These are phyloP conservation scores for Nibea albiflora DNA, from an alignment of 2,113 vertebrate genomes.

Conservation along the genomic window DNA sequence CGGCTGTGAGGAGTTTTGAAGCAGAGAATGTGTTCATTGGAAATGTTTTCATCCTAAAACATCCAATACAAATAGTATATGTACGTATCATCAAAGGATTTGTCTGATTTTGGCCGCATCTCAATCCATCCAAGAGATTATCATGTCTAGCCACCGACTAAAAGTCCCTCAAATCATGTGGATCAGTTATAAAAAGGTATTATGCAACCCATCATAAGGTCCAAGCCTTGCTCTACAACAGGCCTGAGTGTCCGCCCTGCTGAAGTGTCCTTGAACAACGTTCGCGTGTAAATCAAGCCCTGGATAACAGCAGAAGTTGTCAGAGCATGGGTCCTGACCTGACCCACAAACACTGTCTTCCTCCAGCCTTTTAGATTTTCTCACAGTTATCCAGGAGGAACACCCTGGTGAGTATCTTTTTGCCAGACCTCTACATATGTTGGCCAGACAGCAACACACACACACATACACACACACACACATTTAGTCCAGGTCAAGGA, in stretches of 20 bases:
- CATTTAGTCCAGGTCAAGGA: constrained; percentile 48
- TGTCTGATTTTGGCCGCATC: not conserved
- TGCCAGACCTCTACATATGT: constrained; percentile 76
- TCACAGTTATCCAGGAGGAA: constrained; percentile 71
- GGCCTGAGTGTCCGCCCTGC: constrained; percentile 20
- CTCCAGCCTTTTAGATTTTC: constrained; percentile 65
- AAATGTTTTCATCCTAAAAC: not conserved
- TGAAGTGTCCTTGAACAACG: constrained; percentile 55
- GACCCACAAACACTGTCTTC: constrained; percentile 36
- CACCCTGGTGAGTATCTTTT: constrained; percentile 62
- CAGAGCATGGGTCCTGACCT: constrained; percentile 31
- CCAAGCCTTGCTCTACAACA: constrained; percentile 29
- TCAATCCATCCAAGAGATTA: constrained; percentile 1
- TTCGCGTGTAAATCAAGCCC: constrained; percentile 55
- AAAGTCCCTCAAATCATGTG: constrained; percentile 16
- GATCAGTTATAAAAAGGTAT: constrained; percentile 5
- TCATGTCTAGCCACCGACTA: constrained; percentile 32
- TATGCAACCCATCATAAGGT: constrained; percentile 12
- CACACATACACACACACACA: constrained; percentile 3
- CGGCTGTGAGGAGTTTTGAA: not conserved
- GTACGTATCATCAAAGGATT: not conserved
- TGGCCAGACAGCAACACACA: constrained; percentile 63
- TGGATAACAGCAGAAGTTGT: constrained; percentile 40
- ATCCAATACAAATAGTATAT: not conserved
- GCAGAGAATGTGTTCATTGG: not conserved